These are phyloP conservation scores for Diarsia brunnea DNA, from an alignment of 2,888 invertebrate genomes.

Conservation along the genomic window DNA sequence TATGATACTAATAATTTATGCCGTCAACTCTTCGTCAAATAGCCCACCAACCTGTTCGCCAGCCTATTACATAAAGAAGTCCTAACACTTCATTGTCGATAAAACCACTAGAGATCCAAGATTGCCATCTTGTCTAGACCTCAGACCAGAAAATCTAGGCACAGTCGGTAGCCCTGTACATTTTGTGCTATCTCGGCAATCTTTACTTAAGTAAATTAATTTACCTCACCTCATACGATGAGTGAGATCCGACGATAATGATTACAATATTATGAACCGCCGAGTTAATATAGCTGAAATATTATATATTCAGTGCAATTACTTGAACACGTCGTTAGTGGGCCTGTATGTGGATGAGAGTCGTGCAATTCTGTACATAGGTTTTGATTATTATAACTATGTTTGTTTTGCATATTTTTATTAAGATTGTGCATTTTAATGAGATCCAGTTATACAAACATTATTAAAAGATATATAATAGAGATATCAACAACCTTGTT, in stretches of 20 bases:
- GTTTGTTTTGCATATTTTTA: conserved; percentile 5
- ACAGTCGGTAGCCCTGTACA: conserved; percentile 54
- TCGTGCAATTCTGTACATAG: neutral
- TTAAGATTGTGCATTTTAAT: neutral
- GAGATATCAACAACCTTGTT: neutral
- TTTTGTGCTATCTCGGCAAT: conserved; percentile 55
- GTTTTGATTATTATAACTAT: conserved; percentile 3
- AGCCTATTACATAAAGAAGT: conserved; percentile 15
- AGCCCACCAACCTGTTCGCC: neutral
- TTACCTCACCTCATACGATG: conserved; percentile 61
- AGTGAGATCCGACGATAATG: conserved; percentile 63
- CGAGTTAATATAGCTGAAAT: conserved; percentile 59
- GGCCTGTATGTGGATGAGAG: conserved; percentile 4
- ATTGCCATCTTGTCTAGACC: conserved; percentile 39
- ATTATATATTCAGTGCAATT: conserved; percentile 44
- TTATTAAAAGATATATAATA: neutral
- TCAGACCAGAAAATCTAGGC: conserved; percentile 16
- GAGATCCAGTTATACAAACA: neutral
- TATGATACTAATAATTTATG: neutral
- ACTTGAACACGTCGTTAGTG: conserved; percentile 26
- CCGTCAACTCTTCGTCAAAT: conserved; percentile 9
- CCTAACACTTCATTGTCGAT: conserved; percentile 15
- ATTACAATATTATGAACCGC: conserved; percentile 62
- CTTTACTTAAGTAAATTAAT: conserved; percentile 68
- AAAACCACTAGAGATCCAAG: conserved; percentile 18